These are phyloP conservation scores for Colostygia pectinataria DNA, from an alignment of 2,888 invertebrate genomes.

Conservation along the genomic window DNA sequence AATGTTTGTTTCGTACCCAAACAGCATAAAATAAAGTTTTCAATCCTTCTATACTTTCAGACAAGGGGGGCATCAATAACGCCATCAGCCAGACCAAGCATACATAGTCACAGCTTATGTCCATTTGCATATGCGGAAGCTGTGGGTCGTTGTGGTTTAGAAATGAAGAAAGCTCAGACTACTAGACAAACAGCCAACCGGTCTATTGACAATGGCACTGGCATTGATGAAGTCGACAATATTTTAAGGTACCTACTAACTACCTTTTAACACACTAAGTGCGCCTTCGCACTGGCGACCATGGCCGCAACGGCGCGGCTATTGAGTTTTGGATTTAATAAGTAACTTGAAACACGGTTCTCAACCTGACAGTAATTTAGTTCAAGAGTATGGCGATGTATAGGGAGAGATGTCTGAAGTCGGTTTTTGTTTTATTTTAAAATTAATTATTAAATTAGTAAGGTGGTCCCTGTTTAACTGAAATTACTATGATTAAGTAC, in stretches of 20 bases:
- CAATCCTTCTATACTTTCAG: slow-evolving; percentile 38
- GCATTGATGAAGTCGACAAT: slow-evolving; percentile 66
- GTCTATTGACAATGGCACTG: slow-evolving; percentile 36
- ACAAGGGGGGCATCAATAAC: slow-evolving; percentile 48
- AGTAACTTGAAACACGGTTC: no score
- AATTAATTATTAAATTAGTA: no score
- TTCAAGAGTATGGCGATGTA: no score
- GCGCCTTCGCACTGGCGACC: no score
- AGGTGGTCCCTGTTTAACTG: no score
- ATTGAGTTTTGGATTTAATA: no score
- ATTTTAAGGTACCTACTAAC: slow-evolving; percentile 52
- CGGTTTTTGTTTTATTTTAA: no score
- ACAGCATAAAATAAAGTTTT: neutral
- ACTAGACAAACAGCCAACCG: neutral
- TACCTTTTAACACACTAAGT: no score
- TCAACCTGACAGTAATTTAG: no score
- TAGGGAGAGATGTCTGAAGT: no score
- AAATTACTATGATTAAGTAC: neutral
- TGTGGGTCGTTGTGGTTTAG: slow-evolving; percentile 57
- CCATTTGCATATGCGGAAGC: slow-evolving; percentile 25
- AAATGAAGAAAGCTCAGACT: slow-evolving; percentile 13
- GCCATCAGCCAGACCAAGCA: slow-evolving; percentile 58
- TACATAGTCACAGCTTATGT: slow-evolving; percentile 46
- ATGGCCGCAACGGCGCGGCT: no score
- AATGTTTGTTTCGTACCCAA: neutral